These are phyloP conservation scores for Esperia sulphurella DNA, from an alignment of 2,888 invertebrate species.

Conservation along the genomic window DNA sequence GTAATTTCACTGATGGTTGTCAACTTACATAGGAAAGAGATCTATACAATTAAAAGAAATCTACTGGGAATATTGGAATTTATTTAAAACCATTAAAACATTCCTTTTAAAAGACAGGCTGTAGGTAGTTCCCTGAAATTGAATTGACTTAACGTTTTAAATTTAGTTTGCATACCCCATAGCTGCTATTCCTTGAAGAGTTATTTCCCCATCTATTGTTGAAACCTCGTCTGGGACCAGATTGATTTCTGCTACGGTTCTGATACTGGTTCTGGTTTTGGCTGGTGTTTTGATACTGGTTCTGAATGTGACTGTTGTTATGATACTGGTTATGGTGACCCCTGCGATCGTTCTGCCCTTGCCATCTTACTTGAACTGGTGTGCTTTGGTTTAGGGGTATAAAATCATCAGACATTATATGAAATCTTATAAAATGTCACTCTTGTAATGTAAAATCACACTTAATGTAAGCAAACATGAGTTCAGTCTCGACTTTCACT, in stretches of 20 bases:
- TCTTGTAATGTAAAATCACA: too few species aligned
- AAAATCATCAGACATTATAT: conserved; percentile 60
- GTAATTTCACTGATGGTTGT: too few species aligned
- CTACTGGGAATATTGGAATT: too few species aligned
- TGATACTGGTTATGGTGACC: conserved; percentile 30
- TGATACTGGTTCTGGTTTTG: background rate
- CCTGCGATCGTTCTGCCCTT: conserved; percentile 36
- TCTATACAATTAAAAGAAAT: too few species aligned
- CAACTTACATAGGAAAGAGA: too few species aligned
- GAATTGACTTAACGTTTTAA: background rate
- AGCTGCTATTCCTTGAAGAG: conserved; percentile 49
- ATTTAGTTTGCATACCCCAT: conserved; percentile 38
- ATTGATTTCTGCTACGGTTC: background rate
- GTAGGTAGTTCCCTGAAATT: too few species aligned
- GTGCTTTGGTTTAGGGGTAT: conserved; percentile 70
- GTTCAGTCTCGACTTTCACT: too few species aligned
- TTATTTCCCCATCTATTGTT: conserved; percentile 46
- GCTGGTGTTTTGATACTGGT: background rate
- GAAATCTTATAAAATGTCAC: too few species aligned
- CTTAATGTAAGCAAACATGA: too few species aligned
- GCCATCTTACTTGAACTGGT: conserved; percentile 50
- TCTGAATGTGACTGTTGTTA: conserved; percentile 11
- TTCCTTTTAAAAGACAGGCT: too few species aligned
- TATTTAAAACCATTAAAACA: too few species aligned
- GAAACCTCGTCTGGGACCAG: conserved; percentile 30